Percentiles rank a stretch among this genome's conserved stretches.
Evolutionary conservation across 2,797 vertebrate genomes (phyloP).

Genomic region (Sternarchorhynchus goeldii): DNA sequence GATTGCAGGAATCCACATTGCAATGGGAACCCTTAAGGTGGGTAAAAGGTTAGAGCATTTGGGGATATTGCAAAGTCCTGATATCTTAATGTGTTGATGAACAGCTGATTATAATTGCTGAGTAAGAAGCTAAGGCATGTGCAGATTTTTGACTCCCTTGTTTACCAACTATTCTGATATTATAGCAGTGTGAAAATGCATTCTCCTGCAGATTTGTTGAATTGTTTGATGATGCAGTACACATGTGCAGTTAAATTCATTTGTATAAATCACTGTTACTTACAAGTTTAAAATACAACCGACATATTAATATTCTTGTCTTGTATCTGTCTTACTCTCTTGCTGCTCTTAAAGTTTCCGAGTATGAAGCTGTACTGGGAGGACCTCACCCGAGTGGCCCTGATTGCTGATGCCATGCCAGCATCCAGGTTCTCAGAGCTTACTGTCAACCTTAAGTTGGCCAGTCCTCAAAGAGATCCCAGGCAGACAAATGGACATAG

Average conservation of each 20-base stretch:
- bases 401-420: slow-evolving; percentile 77
- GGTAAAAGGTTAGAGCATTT: slow-evolving; percentile 38
- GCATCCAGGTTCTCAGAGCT: slow-evolving; percentile 71
- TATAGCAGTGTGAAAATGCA: too few relatives aligned
- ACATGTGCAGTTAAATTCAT: too few relatives aligned
- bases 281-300: background rate
- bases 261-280: background rate
- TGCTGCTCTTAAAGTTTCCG: slow-evolving; percentile 70
- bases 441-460: slow-evolving; percentile 66
- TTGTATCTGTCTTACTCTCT: background rate
- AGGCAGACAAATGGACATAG: background rate
- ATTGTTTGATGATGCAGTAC: too few relatives aligned
- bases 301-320: background rate
- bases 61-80: background rate
- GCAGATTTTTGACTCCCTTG: too few relatives aligned
- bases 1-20: slow-evolving; percentile 80
- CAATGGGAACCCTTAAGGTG: slow-evolving; percentile 83
- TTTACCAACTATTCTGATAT: too few relatives aligned
- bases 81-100: background rate
- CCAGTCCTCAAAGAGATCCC: slow-evolving; percentile 50
- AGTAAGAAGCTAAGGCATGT: too few relatives aligned
- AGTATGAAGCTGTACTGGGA: slow-evolving; percentile 79
- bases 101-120: background rate
- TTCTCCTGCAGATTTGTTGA: too few relatives aligned
- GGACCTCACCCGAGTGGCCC: slow-evolving; percentile 74